phyloP scores from a whole-genome alignment of 2,113 vertebrate species.

The Antechinus stuartii region DNA sequence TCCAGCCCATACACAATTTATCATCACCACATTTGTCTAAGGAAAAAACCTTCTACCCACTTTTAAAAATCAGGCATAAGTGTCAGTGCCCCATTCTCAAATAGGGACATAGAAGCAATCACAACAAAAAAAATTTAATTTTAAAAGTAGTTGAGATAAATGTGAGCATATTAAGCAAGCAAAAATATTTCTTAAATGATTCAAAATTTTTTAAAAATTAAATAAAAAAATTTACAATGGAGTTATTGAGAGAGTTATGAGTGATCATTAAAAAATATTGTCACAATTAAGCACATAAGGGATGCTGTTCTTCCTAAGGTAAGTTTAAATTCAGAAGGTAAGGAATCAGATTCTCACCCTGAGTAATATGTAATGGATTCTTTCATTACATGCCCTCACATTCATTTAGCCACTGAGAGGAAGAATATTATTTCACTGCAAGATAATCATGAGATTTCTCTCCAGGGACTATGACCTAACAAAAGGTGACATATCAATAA shows the following conservation, averaged over 20 bases:
- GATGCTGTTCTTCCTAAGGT: conserved; percentile 34
- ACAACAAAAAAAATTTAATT: conserved; percentile 46
- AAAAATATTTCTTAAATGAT: conserved; percentile 39
- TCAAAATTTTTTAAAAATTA: background rate
- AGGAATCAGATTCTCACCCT: conserved; percentile 1
- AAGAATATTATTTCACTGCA: background rate
- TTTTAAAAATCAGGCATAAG: conserved; percentile 46
- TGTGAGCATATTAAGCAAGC: conserved; percentile 5
- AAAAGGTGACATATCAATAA: background rate
- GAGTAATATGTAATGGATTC: conserved; percentile 3
- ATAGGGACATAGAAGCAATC: conserved; percentile 30
- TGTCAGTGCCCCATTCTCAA: conserved; percentile 17
- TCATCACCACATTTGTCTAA: conserved; percentile 10
- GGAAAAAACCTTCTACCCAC: conserved; percentile 6
- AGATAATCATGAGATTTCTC: conserved; percentile 21
- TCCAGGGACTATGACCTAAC: background rate
- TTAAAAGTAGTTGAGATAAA: conserved; percentile 58
- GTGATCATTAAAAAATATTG: conserved; percentile 25
- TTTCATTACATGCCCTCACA: conserved; percentile 40
- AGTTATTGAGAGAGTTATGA: background rate
- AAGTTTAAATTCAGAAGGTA: conserved; percentile 36
- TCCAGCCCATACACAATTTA: conserved; percentile 30
- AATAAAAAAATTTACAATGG: conserved; percentile 37
- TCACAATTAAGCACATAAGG: conserved; percentile 38
- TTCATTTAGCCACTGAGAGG: conserved; percentile 18